Evolutionary conservation across 1,140 invertebrate species (phyloP).

Genomic region (Bombus sylvicola): DNA sequence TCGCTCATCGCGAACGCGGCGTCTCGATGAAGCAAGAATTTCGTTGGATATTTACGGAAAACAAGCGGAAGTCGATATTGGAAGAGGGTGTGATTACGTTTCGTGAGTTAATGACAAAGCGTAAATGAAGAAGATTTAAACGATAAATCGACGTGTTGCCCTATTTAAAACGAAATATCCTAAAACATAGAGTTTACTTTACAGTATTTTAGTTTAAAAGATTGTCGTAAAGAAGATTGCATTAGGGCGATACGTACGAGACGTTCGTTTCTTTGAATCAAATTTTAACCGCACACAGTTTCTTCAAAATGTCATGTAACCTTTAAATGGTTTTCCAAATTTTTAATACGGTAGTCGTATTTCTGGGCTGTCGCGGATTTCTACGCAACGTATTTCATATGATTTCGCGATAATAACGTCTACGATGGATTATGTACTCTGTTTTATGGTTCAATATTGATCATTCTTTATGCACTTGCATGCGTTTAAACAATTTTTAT

Average conservation of each 20-base stretch:
- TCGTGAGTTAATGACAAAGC: background rate
- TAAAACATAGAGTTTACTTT: too few relatives aligned
- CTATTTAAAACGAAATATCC: too few relatives aligned
- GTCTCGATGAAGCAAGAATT: background rate
- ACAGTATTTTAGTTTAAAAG: background rate
- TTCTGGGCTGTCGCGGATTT: too few relatives aligned
- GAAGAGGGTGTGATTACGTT: too few relatives aligned
- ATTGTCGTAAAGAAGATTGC: background rate
- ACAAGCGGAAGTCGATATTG: background rate
- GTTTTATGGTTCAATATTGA: too few relatives aligned
- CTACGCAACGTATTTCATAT: too few relatives aligned
- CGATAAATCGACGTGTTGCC: too few relatives aligned
- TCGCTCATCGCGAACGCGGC: background rate
- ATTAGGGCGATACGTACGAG: background rate
- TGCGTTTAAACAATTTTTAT: background rate
- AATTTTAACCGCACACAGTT: background rate
- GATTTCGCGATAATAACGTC: too few relatives aligned
- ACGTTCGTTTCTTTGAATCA: background rate
- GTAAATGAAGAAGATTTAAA: background rate
- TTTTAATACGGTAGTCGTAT: too few relatives aligned
- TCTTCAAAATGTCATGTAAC: background rate
- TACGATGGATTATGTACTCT: too few relatives aligned
- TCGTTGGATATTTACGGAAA: background rate
- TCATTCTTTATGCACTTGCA: too few relatives aligned
- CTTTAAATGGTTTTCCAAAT: background rate